Evolutionary conservation across 2,797 vertebrate species (phyloP), one percentile per base, ranked within the genome.

Genomic region (Cyclopterus lumpus): DNA sequence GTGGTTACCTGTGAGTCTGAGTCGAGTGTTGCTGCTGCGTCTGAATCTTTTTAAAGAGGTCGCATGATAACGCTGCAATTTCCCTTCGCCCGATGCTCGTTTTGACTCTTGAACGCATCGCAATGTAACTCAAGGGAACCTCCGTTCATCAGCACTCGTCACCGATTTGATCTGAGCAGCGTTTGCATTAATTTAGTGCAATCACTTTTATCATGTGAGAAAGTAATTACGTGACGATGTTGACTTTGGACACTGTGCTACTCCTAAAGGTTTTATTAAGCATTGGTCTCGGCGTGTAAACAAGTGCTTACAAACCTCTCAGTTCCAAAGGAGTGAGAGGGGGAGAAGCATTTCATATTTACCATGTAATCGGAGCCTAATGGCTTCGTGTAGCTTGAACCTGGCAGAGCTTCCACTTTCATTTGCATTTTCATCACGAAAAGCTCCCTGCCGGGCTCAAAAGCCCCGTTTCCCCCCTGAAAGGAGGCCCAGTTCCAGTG

Each of bases 401-500:
- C 55, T 86, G 79, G 64, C 68, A 77, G 54, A 18, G 79, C 60
- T 82, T 84, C 73, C 48, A 76, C 76, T 77, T 81, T 80, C 38
- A 87, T 91, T 91, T 87, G 84, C 84, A 89, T 90, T 88, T 89
- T 83, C 85, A 79, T 86, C 86, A 90, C 83, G 60, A 80, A 81
- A 15, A 70, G 28, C 71, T 89, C 84, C 59, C 82, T 86, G 82
- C 80, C 87, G 84, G 83, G 71, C 88, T 86, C 77, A 86, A 81
- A 88, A 86, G 77, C 78, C 71, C 77, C 10, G 57, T 75, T 81
- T 34, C 20, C 48, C 20, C 48, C 80, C 86, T 89, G 80, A 92
- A 92, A 88, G 80, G 89, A 93, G 89, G 88, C 92, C 91, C 89
- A 84, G 86, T 82, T 88, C 71, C 77, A 77, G 51, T 64, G 80